A percentile compares a stretch with the other conserved stretches of the same genome.
Conservation (phyloP, 2,113 vertebrate genomes). For the Ailuropoda melanoleuca region DNA sequence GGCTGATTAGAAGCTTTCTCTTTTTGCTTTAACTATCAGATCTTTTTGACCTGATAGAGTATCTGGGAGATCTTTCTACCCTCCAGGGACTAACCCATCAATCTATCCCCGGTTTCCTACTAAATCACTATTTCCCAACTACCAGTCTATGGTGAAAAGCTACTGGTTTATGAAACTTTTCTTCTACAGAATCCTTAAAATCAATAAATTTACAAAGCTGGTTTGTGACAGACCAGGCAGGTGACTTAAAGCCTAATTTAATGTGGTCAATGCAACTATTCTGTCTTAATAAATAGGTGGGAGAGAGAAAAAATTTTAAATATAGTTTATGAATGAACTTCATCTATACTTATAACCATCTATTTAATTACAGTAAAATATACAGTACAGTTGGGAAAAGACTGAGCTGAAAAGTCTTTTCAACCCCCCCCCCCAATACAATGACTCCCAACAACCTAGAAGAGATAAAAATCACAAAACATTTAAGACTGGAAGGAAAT, state of each 20-base stretch:
- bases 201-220: slow-evolving; percentile 11
- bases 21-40: neutral
- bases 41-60: neutral
- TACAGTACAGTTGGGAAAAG: neutral
- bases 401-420: neutral
- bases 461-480: neutral
- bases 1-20: neutral
- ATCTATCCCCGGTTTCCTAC: neutral
- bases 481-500: neutral
- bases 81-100: neutral
- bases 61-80: neutral
- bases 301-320: neutral
- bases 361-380: neutral
- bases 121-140: neutral
- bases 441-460: neutral
- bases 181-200: neutral
- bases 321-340: neutral
- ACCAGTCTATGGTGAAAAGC: neutral
- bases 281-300: neutral
- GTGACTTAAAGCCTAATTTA: neutral
- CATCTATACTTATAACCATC: neutral
- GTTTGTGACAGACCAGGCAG: neutral
- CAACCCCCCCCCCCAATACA: neutral
- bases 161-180: neutral
- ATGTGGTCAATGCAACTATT: neutral